A percentile compares a stretch with the other conserved stretches of the same genome.
These are phyloP conservation scores for Myopa tessellatipennis DNA, from an alignment of 2,888 invertebrate species.

Conservation along the genomic window DNA sequence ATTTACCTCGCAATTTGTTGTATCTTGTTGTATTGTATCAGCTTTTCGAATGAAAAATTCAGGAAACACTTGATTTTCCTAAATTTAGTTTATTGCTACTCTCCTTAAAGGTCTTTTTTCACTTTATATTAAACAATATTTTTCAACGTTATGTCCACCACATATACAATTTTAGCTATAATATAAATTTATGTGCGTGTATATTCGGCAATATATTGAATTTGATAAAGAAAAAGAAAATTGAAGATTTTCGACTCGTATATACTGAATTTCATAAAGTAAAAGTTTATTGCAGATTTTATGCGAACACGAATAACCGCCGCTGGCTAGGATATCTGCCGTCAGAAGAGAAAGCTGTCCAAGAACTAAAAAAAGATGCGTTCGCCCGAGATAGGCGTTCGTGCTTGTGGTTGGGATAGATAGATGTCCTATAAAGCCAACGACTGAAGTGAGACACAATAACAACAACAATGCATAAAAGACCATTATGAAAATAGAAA, in stretches of 20 bases:
- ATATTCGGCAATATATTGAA: too few species aligned
- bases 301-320: conserved; percentile 19
- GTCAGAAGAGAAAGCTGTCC: conserved; percentile 27
- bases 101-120: not conserved
- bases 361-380: conserved; percentile 28
- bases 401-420: conserved; percentile 9
- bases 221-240: too few species aligned
- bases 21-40: not conserved
- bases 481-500: not conserved
- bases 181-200: too few species aligned
- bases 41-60: not conserved
- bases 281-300: not conserved
- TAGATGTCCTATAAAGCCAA: conserved; percentile 2
- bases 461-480: not conserved
- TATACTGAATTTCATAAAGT: not conserved
- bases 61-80: conserved; percentile 3
- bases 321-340: conserved; percentile 29
- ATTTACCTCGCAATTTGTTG: conserved; percentile 25
- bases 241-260: too few species aligned
- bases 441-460: conserved; percentile 2
- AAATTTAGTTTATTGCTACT: not conserved
- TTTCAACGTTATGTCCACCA: not conserved
- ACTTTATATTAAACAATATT: not conserved
- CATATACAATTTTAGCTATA: too few species aligned
- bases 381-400: conserved; percentile 19